Base-by-base conservation (phyloP, 2,113 vertebrate species). In the Sinocyclocheilus anshuiensis region DNA sequence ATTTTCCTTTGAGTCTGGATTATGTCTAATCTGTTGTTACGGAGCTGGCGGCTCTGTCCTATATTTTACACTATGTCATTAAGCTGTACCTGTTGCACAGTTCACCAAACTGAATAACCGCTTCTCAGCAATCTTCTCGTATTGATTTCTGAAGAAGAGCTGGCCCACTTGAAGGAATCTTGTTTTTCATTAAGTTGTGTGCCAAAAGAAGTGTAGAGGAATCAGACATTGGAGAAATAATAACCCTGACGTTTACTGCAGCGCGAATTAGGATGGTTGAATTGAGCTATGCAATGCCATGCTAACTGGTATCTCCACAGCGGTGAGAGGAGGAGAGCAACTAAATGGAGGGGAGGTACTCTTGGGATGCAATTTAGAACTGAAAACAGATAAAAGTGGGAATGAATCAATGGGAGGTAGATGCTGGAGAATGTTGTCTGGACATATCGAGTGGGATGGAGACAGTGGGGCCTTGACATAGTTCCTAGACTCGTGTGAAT, bases 391-490 rank as follows among this genome's bases (percentile, higher is more conserved):
- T 90, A 83, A 90, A 84, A 88, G 84, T 33, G 2, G 85, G 88
- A 87, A 83, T 81, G 84, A 92, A 85, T 90, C 83, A 90, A 90
- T 82, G 57, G 84, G 77, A 88, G 86, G 74, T 77, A 80, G 67
- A 81, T 81, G 57, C 42, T 48, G 26, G 57, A 83, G 79, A 61
- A 67, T 76, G 45, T 86, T 16, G 61, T 84, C 80, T 84, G 57
- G 59, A 24, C 71, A 86, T 86, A 82, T 57, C 72, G 67, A 86
- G 67, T 75, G 77, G 55, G 83, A 84, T 29, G 74, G 76, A 86
- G 85, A 86, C 84, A 75, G 69, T 53, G 22, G 84, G 55, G 50
- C 57, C 84, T 72, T 83, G 81, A 83, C 81, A 72, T 53, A 48
- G 45, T 83, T 83, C 48, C 65, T 71, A 45, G 77, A 72, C 77